Conservation (phyloP, 2,113 vertebrate genomes). For the Heteronetta atricapilla region DNA sequence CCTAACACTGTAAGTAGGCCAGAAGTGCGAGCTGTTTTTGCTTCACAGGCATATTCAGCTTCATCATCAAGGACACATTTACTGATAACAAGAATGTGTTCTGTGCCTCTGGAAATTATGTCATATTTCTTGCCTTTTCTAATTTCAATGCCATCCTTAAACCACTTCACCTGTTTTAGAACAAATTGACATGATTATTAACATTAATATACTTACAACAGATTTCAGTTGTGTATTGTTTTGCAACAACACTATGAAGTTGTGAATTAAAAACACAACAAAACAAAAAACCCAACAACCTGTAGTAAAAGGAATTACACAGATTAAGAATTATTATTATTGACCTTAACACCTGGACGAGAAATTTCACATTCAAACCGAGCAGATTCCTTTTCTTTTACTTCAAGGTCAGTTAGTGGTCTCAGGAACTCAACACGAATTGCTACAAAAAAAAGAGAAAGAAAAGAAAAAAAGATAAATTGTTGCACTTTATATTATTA, state of each 20-base stretch:
- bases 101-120: constrained; percentile 89
- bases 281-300: not conserved
- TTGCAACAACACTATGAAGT: not conserved
- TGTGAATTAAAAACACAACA: not conserved
- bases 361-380: constrained; percentile 97
- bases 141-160: constrained; percentile 94
- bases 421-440: constrained; percentile 92
- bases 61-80: constrained; percentile 94
- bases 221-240: not conserved
- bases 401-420: constrained; percentile 93
- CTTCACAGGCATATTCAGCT: constrained; percentile 97
- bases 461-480: not conserved
- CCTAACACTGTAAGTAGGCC: constrained; percentile 95
- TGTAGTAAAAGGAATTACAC: not conserved
- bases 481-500: not conserved
- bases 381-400: constrained; percentile 93
- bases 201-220: not conserved
- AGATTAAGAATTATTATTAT: not conserved
- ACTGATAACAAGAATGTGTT: constrained; percentile 88
- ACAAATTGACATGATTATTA: not conserved
- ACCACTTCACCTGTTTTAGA: constrained; percentile 90
- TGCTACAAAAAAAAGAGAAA: constrained; percentile 74
- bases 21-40: constrained; percentile 87
- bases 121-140: constrained; percentile 98
- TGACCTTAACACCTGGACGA: constrained; percentile 88